phyloP scores from a whole-genome alignment of 2,888 invertebrate species.

The Leucophora obtusa region DNA sequence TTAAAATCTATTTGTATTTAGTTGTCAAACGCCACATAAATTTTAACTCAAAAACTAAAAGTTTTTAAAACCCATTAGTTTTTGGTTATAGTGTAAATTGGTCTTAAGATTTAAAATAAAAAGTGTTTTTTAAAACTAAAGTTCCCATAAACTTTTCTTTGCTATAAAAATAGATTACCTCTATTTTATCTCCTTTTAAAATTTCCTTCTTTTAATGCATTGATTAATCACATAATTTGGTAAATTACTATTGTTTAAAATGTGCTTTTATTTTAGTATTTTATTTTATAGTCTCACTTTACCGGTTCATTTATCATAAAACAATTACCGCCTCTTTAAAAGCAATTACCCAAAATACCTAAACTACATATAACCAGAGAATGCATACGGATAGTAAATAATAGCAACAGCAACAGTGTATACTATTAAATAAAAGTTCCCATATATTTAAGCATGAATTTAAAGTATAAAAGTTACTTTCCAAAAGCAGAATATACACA shows the following conservation, averaged over 20 bases:
- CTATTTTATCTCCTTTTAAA: no score
- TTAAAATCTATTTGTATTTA: no score
- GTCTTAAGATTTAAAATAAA: no score
- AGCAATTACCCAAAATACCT: slow-evolving; percentile 18
- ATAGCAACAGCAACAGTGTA: background rate
- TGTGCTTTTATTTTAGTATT: background rate
- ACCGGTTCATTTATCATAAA: slow-evolving; percentile 26
- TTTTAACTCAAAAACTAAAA: no score
- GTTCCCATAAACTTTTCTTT: no score
- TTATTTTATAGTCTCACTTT: slow-evolving; percentile 29
- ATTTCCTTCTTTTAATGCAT: background rate
- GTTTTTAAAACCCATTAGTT: no score
- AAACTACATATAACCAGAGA: background rate
- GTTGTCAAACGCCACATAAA: no score
- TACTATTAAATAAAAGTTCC: background rate
- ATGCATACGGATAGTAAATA: background rate
- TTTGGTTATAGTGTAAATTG: no score
- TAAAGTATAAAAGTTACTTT: background rate
- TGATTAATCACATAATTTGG: slow-evolving; percentile 8
- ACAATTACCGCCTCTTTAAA: slow-evolving; percentile 37
- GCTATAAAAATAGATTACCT: no score
- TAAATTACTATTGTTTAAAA: slow-evolving; percentile 19
- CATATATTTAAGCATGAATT: background rate
- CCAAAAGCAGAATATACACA: background rate
- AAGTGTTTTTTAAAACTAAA: no score